Evolutionary conservation across 1,140 invertebrate species (phyloP), one percentile per base, ranked within the genome.

Genomic region (Callitettix versicolor): DNA sequence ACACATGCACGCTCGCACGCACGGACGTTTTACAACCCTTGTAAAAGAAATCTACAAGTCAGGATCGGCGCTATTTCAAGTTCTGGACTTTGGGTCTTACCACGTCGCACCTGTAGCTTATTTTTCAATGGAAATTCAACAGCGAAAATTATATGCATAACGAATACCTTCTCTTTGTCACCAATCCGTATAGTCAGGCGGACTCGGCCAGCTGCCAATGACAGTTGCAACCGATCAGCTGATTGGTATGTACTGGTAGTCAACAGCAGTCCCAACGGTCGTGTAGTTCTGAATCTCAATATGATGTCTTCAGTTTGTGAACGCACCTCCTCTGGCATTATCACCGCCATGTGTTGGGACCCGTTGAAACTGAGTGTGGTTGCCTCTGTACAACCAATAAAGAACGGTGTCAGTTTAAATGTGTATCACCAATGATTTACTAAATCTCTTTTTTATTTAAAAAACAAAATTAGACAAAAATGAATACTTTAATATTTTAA

Each of bases 231-330:
- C 33, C 84, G 76, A 67, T 94, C 90, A 4, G 80, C 77, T 0
- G 83, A 84, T 62, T 83, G 80, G 41, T 88, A 82, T 0, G 85
- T 81, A 38, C 82, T 82, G 5, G 86, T 88, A 30, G 85, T 73
- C 55, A 91, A 68, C 22, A 91, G 70, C 15, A 91, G 69, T 9
- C 88, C 81, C 52, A 77, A 72, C 0, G 87, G 82, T 62, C 83
- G 78, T 11, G 77, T 82, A 3, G 93, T 97, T 60, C 84, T 80
- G 70, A 98, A 96, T 30, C 93, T 76, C 17, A 98, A 71, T 21
- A 85, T 76, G 30, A 98, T 76, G 67, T 95, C 91, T 69, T 98
- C 95, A 0, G 90, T 91, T 70, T 97, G 91, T 0, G 89, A 95
- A 53, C 79, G 77, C 51, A 85, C 84, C 53, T 90, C 86, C 22